Base-by-base conservation (phyloP, 2,113 vertebrate genomes). In the Tapirus terrestris region DNA sequence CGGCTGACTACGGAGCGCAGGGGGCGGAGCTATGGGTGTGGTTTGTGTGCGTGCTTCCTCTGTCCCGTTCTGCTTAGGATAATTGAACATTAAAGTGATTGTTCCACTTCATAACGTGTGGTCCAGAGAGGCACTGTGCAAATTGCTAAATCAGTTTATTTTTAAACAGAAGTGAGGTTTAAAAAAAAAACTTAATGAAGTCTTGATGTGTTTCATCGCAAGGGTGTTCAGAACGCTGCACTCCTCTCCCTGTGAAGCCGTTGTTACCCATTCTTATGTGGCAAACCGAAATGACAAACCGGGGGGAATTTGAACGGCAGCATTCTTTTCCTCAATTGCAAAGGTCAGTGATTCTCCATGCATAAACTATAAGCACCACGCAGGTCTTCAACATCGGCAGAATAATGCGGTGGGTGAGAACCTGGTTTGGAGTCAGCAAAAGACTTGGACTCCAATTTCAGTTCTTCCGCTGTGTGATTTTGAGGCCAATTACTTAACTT, bases 141-240 rank as follows among this genome's bases (percentile, higher is more conserved):
- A 97, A 97, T 67, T 90, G 82, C 85, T 75, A 86, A 96, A 95
- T 80, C 88, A 73, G 97, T 91, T 95, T 93, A 73, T 94, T 94
- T 95, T 92, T 81, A 93, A 97, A 68, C n/a, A 89, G 76, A 90
- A 92, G 76, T 48, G 21, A 97, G 39, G 8, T 77, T 73, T 23
- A 36, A 51, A 16, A 65, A 25, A 17, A 72, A 68, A 72, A 51
- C 14, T 61, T 60, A 36, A 56, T 6, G 25, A 95, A 87, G 39
- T 0, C 48, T 87, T 33, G 2, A 33, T 53, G 31, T 14, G 18
- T 20, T 82, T 58, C 11, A 4, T 39, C 1, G 23, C 25, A 2
- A 60, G 25, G 7, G 48, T 18, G 33, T 18, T 4, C 16, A 29
- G 73, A n/a, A 43, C 5, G 8, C 2, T 0, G 39, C 20, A 7